Evolutionary conservation across 1,140 invertebrate species (phyloP), one percentile per base, ranked within the genome.

Genomic region (Cydia fagiglandana): DNA sequence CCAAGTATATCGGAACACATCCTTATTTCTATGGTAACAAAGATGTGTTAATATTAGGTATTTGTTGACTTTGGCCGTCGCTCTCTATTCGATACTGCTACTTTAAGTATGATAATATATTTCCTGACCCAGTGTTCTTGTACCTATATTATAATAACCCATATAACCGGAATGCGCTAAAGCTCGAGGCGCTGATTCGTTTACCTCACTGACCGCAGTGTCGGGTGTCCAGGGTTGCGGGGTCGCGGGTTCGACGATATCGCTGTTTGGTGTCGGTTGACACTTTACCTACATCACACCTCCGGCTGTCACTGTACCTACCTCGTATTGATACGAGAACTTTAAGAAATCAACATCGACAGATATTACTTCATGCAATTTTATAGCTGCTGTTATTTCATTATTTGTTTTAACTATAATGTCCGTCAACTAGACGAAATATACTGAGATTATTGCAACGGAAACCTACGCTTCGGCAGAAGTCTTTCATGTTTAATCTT

Each of bases 131-230:
- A 61, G 15, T 61, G 20, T 24, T 24, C 56, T 61, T 15, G n/a
- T 56, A 61, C 56, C 56, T 61, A 61, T n/a, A 61, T 61, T 61
- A 61, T 61, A 50, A 50, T 83, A 81, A 81, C 80, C 80, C 73
- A 83, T 76, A 82, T 77, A 82, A 79, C 77, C 76, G 66, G 78
- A 74, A 64, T 81, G 77, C 38, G 38, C 82, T 82, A 81, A 80
- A 34, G 75, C 76, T 64, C 53, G 73, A 81, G 82, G 82, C 79
- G 82, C 74, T 75, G 80, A 79, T 77, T 77, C 81, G 79, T 81
- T 81, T 78, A 74, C 76, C 45, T 61, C 56, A 61, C 2, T 10
- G 56, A 73, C 68, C 73, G 34, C 75, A 73, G 78, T 78, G 73
- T 83, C 76, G 45, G 66, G 78, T 83, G 80, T 80, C 77, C 17